Base-by-base conservation (phyloP, 1,140 invertebrate genomes). In the Pseudomyrmex cubaensis region DNA sequence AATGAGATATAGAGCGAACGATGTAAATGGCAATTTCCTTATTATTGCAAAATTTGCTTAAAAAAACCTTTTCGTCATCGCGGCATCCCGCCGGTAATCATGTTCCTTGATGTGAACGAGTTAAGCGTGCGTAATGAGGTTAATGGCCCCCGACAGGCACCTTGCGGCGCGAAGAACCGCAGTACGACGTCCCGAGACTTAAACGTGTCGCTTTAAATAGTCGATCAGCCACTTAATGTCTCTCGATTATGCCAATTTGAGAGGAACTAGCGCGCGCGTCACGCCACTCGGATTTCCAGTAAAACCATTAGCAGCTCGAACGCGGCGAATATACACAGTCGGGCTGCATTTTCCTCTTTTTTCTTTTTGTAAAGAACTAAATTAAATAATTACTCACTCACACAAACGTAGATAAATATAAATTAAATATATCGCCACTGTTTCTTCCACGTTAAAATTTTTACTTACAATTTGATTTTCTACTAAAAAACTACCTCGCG, bases 181-280 rank as follows among this genome's bases (percentile, higher is more conserved):
- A 80, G 44, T 80, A 80, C 76, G 76, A 80, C 20, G 66, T 80
- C 15, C 72, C 76, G n/a, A 80, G 76, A 80, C 76, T 80, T 80
- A 59, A 80, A 80, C 76, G 76, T 80, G 76, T 80, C 76, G 76
- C 76, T 80, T 80, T 80, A 80, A 80, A 80, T 80, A 80, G 76
- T 80, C 76, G 76, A 80, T 80, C 76, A 80, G 72, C 76, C 66
- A 70, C 76, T 80, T 80, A 80, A 80, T 80, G 76, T 80, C 76
- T 80, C 66, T 80, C 54, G 76, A 80, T 80, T 80, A 70, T 80
- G 76, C 76, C 76, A 80, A 80, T 80, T 80, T 80, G 66, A 61
- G 76, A 35, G 54, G 44, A 80, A 80, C 10, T 72, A 72, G 66
- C 44, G 54, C 76, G 54, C 76, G 44, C 54, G 64, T 70, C 64